Conservation (phyloP, 2,113 vertebrate genomes). For the Zingel zingel region DNA sequence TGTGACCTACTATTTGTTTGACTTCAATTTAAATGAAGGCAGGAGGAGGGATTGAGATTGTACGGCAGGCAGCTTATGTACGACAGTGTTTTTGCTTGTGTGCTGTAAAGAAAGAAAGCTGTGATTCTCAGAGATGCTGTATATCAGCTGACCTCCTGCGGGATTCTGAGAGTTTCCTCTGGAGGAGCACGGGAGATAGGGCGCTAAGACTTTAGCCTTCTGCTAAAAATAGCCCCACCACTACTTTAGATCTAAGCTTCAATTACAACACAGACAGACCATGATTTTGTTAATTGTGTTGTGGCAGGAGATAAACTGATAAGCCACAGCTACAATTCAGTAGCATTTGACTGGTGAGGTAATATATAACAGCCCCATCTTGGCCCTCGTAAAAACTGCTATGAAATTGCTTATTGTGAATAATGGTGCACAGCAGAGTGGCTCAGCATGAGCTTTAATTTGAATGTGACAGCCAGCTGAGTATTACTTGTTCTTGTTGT, state of each 20-base stretch:
- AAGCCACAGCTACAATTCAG: not conserved
- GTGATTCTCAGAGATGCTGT: slow-evolving; percentile 49
- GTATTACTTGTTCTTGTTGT: not conserved
- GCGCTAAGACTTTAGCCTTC: slow-evolving; percentile 40
- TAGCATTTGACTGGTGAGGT: not conserved
- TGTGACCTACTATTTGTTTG: slow-evolving; percentile 29
- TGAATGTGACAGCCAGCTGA: not conserved
- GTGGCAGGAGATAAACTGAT: not conserved
- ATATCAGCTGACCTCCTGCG: slow-evolving; percentile 67
- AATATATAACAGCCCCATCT: not conserved
- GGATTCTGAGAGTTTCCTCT: slow-evolving; percentile 70
- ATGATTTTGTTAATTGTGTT: slow-evolving; percentile 31
- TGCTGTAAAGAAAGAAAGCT: slow-evolving; percentile 40
- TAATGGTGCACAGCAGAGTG: not conserved
- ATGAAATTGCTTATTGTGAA: not conserved
- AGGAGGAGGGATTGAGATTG: not conserved
- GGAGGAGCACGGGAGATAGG: slow-evolving; percentile 45
- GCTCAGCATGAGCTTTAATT: not conserved
- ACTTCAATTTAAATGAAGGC: not conserved
- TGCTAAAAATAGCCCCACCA: slow-evolving; percentile 63
- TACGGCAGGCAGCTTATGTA: not conserved
- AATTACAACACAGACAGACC: slow-evolving; percentile 46
- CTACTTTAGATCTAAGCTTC: slow-evolving; percentile 34
- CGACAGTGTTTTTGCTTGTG: slow-evolving; percentile 2
- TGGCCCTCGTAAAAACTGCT: not conserved